Percentiles rank a stretch among this genome's conserved stretches.
phyloP scores from a whole-genome alignment of 2,888 invertebrate genomes.

The Leptopilina myrica region DNA sequence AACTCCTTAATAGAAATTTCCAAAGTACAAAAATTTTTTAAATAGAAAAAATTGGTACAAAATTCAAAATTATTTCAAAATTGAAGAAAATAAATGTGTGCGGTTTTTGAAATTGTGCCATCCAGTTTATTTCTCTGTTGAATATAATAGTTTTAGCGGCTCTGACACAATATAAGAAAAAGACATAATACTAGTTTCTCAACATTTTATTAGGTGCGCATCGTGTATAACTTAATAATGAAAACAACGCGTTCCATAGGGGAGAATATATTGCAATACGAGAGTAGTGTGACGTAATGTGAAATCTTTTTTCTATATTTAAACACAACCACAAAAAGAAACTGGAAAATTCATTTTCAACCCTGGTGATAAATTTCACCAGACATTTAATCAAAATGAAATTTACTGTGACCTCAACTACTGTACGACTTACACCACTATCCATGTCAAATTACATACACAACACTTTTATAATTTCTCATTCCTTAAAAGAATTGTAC shows the following conservation, averaged over 20 bases:
- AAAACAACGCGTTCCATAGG: conserved; percentile 25
- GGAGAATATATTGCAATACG: neutral
- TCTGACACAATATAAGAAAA: neutral
- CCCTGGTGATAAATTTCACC: neutral
- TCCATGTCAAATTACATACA: too few species aligned
- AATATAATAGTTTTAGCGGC: conserved; percentile 11
- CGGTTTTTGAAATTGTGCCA: conserved; percentile 18
- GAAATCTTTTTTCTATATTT: conserved; percentile 18
- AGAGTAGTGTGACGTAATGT: conserved; percentile 8
- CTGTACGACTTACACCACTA: too few species aligned
- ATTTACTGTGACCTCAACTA: too few species aligned
- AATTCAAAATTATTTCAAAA: neutral
- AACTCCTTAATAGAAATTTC: too few species aligned
- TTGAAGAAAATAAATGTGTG: neutral
- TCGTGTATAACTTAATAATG: conserved; percentile 34
- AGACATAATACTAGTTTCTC: conserved; percentile 25
- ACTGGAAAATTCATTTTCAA: too few species aligned
- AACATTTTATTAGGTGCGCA: conserved; percentile 33
- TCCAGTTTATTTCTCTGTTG: neutral
- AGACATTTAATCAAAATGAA: too few species aligned
- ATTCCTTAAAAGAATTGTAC: too few species aligned
- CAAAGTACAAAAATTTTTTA: too few species aligned
- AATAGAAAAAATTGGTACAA: neutral
- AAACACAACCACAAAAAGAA: neutral
- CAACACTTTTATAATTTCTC: too few species aligned